Evolutionary conservation across 2,113 vertebrate genomes (phyloP).

Genomic region (Sinocyclocheilus grahami): DNA sequence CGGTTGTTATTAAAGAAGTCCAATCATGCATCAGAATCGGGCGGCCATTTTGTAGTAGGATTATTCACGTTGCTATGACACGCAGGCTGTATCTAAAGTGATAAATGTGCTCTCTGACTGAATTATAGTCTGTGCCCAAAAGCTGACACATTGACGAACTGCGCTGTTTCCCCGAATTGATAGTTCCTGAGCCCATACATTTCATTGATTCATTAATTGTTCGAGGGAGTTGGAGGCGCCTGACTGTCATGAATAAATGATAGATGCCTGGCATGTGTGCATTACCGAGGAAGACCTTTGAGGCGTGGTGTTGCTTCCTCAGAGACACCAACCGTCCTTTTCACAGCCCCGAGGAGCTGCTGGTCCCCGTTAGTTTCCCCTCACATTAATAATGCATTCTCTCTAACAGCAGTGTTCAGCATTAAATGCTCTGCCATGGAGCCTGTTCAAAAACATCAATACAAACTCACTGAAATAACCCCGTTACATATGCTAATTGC

Average conservation of each 20-base stretch:
- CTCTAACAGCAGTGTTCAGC: constrained; percentile 67
- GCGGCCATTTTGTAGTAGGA: constrained; percentile 58
- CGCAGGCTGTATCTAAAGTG: constrained; percentile 60
- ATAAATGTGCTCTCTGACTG: constrained; percentile 63
- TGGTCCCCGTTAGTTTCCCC: constrained; percentile 62
- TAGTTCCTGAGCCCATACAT: constrained; percentile 67
- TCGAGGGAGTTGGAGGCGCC: constrained; percentile 64
- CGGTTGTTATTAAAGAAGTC: constrained; percentile 35
- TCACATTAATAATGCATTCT: constrained; percentile 70
- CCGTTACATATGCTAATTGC: constrained; percentile 60
- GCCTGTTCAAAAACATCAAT: constrained; percentile 60
- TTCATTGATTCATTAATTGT: constrained; percentile 78
- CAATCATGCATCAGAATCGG: constrained; percentile 46
- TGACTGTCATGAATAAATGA: constrained; percentile 73
- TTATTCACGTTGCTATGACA: constrained; percentile 54
- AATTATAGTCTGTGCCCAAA: constrained; percentile 63
- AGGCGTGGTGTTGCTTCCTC: constrained; percentile 54
- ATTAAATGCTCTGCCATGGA: constrained; percentile 61
- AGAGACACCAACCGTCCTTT: constrained; percentile 53
- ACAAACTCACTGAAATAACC: constrained; percentile 59
- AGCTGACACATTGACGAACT: constrained; percentile 69
- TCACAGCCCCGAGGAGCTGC: constrained; percentile 55
- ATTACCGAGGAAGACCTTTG: constrained; percentile 58
- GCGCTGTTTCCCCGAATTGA: constrained; percentile 63
- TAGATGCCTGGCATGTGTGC: constrained; percentile 64